These are phyloP conservation scores for Lepidurus couesii DNA, from an alignment of 1,140 invertebrate genomes.

Conservation along the genomic window DNA sequence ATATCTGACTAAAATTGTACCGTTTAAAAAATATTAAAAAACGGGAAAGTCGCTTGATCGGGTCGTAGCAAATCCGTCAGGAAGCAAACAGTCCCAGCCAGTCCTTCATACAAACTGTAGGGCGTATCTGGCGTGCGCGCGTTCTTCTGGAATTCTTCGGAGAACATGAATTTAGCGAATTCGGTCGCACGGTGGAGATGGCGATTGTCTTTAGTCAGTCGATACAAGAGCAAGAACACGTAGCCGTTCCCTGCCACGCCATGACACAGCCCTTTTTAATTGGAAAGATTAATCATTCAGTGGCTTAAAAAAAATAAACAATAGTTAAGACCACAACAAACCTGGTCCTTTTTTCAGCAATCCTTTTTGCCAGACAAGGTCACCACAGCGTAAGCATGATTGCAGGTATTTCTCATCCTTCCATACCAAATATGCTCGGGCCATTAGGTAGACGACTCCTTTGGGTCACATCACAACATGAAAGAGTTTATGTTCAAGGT, in stretches of 20 bases:
- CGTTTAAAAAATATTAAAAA: conserved; percentile 64
- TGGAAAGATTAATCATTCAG: neutral
- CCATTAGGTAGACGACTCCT: conserved; percentile 72
- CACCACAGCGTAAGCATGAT: conserved; percentile 60
- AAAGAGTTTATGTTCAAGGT: neutral
- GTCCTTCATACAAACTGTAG: conserved; percentile 77
- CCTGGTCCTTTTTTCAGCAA: conserved; percentile 71
- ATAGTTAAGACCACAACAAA: too few relatives aligned
- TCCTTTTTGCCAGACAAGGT: conserved; percentile 72
- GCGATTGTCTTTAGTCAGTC: conserved; percentile 61
- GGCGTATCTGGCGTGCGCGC: conserved; percentile 73
- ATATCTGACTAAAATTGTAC: neutral
- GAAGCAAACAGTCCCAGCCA: conserved; percentile 76
- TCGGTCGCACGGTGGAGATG: conserved; percentile 65
- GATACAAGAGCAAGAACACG: conserved; percentile 71
- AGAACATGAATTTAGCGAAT: conserved; percentile 71
- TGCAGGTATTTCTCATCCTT: conserved; percentile 66
- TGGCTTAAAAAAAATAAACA: neutral
- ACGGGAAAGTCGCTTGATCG: conserved; percentile 70
- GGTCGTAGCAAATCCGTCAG: conserved; percentile 69
- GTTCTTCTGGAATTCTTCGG: conserved; percentile 57
- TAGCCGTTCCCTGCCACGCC: conserved; percentile 80
- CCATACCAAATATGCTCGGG: conserved; percentile 69
- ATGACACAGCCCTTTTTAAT: conserved; percentile 61
- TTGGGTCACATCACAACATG: conserved; percentile 30